A percentile compares a stretch with the other conserved stretches of the same genome.
Evolutionary conservation across 2,113 vertebrate species (phyloP).

Genomic region (Canis aureus): DNA sequence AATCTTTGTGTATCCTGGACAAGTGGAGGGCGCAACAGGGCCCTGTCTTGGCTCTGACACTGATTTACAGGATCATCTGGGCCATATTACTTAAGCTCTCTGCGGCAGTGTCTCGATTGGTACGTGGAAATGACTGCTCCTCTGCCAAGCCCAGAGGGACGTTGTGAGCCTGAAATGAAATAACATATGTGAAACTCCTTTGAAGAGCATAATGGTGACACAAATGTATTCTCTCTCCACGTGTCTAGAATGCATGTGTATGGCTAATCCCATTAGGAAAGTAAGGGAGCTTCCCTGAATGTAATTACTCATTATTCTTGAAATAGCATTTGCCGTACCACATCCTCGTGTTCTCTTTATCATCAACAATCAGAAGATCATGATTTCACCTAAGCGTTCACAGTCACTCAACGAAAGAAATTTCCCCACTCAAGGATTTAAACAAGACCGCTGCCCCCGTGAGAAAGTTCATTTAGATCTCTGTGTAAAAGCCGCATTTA

Average conservation of each 20-base stretch:
- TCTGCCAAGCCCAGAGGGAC: conserved; percentile 19
- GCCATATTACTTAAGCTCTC: background rate
- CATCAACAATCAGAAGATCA: conserved; percentile 22
- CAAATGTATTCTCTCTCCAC: conserved; percentile 29
- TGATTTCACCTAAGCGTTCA: conserved; percentile 38
- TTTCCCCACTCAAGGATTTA: conserved; percentile 42
- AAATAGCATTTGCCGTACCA: conserved; percentile 13
- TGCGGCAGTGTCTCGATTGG: background rate
- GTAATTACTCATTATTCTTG: conserved; percentile 54
- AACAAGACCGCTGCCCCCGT: conserved; percentile 3
- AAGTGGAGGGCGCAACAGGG: background rate
- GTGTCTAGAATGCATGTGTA: conserved; percentile 16
- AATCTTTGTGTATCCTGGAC: background rate
- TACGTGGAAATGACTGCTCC: background rate
- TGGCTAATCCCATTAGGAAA: conserved; percentile 60
- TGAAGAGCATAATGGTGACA: background rate
- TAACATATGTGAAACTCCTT: conserved; percentile 34
- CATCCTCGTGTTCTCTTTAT: background rate
- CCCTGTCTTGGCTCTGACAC: background rate
- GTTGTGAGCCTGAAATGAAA: background rate
- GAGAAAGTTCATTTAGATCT: conserved; percentile 34
- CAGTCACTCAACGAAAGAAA: background rate
- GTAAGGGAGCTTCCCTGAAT: background rate
- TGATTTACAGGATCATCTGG: background rate
- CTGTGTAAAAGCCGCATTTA: conserved; percentile 44